Conservation (phyloP, 2,113 vertebrate genomes). For the Pangasianodon hypophthalmus region DNA sequence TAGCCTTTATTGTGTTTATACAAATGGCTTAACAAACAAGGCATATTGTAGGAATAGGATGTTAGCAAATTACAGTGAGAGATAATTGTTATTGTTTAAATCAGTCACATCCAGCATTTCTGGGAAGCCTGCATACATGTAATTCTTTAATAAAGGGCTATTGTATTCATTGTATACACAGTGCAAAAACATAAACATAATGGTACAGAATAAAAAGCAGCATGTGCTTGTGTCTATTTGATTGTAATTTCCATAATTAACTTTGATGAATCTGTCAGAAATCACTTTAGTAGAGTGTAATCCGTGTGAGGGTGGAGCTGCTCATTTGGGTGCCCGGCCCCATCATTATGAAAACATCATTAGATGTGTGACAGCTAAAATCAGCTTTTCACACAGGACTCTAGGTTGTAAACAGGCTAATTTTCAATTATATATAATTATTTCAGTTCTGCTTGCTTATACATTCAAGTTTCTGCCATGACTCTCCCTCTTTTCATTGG, state of each 20-base stretch:
- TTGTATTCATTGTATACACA: conserved; percentile 2
- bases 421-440: neutral
- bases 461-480: neutral
- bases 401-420: neutral
- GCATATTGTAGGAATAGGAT: neutral
- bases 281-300: neutral
- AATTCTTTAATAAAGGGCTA: conserved; percentile 19
- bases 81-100: neutral
- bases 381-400: neutral
- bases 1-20: conserved; percentile 33
- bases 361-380: conserved; percentile 2
- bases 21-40: conserved; percentile 17
- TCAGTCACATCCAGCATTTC: conserved; percentile 5
- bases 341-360: neutral
- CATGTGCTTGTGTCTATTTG: neutral
- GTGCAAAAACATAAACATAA: conserved; percentile 15
- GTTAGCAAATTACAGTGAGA: neutral
- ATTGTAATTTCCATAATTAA: conserved; percentile 11
- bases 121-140: neutral
- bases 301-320: conserved; percentile 11
- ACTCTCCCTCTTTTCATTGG: neutral
- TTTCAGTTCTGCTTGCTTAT: neutral
- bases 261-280: conserved; percentile 15
- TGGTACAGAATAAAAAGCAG: neutral
- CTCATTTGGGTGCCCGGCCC: neutral